These are phyloP conservation scores for Andrena trimmerana DNA, from an alignment of 2,888 invertebrate species.

Conservation along the genomic window DNA sequence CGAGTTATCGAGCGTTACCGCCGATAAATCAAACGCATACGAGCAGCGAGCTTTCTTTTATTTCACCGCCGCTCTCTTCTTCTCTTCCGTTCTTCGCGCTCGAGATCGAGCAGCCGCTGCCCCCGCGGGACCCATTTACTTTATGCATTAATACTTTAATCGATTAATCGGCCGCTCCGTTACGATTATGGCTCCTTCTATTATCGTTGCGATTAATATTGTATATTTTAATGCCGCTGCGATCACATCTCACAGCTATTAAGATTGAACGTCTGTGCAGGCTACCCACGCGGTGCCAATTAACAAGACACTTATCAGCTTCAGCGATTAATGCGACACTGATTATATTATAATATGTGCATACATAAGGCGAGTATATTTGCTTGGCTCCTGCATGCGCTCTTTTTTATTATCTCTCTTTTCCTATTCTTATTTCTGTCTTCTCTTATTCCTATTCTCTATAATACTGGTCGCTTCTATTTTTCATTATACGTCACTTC, in stretches of 20 bases:
- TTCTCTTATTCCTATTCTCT: constrained; percentile 24
- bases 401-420: constrained; percentile 68
- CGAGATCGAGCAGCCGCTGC: constrained; percentile 14
- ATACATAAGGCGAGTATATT: constrained; percentile 76
- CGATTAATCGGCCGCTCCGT: constrained; percentile 47
- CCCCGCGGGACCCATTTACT: constrained; percentile 38
- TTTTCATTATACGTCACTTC: constrained; percentile 52
- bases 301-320: constrained; percentile 45
- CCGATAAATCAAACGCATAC: constrained; percentile 35
- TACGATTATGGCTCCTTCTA: constrained; percentile 46
- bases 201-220: constrained; percentile 43
- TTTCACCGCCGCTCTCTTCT: neutral
- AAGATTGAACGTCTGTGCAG: constrained; percentile 45
- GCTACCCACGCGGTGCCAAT: constrained; percentile 38
- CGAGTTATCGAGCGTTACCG: constrained; percentile 54
- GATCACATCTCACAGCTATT: constrained; percentile 44
- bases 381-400: constrained; percentile 81
- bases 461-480: constrained; percentile 10
- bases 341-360: constrained; percentile 70
- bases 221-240: constrained; percentile 44
- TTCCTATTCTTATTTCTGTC: constrained; percentile 36
- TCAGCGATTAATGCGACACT: constrained; percentile 53
- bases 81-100: neutral
- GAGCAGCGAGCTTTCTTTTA: constrained; percentile 44
- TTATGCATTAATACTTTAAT: constrained; percentile 31